Base-by-base conservation (phyloP, 2,888 invertebrate species). In the Zygogramma bicolorata region DNA sequence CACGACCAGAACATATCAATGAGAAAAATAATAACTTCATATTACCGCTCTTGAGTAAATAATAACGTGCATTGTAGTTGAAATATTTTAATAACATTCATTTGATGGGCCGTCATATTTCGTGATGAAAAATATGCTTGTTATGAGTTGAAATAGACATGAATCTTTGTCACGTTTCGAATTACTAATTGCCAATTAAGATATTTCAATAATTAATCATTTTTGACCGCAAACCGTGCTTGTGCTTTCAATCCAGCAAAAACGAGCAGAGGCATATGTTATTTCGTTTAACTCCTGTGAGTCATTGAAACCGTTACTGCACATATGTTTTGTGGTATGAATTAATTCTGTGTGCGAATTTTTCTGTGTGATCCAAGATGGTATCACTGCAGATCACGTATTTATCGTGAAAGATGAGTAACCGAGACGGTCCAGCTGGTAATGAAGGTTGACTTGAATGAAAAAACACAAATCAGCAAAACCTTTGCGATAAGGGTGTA, bases 311-410 rank as follows among this genome's bases (percentile, higher is more conserved):
- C 42, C 15, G 15, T 42, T 7, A 42, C 40, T 42, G 29, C 27
- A 62, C 29, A 62, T 62, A 42, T 62, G 42, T 25, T 29, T 62
- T 27, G 42, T 62, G 15, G 62, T 62, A 40, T 62, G 62, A 62
- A 62, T 62, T 42, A 25, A 15, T 13, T 25, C 25, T 34, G 38
- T 61, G 38, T 38, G 40, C 40, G 25, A 62, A 25, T n/a, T 22
- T 22, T 62, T n/a, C 25, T 27, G 18, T 40, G 22, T 25, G n/a
- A 62, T 62, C 25, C 15, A 42, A 62, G 62, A 62, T 61, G 40
- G 15, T 27, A 42, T 62, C 42, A 62, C 1, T n/a, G 42, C 22
- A 42, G 6, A 27, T 62, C 62, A 62, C 42, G 62, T 46, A 46
- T 4, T 46, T 46, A 46, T 46, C 46, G 18, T 2, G 20, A 46